Evolutionary conservation across 2,113 vertebrate genomes (phyloP).

Genomic region (Nothocercus nigrocapillus): DNA sequence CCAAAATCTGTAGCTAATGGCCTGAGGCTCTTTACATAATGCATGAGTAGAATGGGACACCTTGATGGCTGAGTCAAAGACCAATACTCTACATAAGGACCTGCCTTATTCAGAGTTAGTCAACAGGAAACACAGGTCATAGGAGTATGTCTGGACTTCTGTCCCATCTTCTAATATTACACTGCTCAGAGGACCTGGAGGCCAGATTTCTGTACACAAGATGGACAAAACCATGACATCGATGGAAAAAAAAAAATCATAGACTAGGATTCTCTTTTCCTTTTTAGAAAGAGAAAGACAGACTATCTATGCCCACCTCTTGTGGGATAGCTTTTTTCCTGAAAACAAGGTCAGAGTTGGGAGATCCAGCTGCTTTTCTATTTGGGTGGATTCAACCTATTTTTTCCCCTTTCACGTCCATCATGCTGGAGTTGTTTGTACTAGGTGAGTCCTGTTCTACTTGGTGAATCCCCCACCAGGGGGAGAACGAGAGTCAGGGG

Average conservation of each 20-base stretch:
- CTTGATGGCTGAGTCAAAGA: neutral
- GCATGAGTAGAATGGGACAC: neutral
- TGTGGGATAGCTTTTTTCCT: neutral
- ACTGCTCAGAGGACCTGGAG: neutral
- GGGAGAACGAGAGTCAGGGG: neutral
- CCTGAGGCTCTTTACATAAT: neutral
- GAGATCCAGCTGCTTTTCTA: neutral
- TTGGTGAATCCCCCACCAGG: neutral
- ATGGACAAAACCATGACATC: neutral
- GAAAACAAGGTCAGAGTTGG: neutral
- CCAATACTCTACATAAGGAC: neutral
- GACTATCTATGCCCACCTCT: neutral
- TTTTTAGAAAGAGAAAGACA: neutral
- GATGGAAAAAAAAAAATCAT: neutral
- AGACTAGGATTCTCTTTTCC: fast-evolving
- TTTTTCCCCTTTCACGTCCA: neutral
- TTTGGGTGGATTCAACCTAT: neutral
- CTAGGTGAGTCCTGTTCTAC: neutral
- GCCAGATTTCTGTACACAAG: neutral
- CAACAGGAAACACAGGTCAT: neutral
- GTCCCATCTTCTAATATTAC: neutral
- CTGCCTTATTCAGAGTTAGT: neutral
- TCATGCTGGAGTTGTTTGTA: fast-evolving
- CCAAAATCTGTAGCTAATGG: neutral
- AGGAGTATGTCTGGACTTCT: neutral